phyloP scores from a whole-genome alignment of 2,113 vertebrate genomes.

The Anas platyrhynchos region DNA sequence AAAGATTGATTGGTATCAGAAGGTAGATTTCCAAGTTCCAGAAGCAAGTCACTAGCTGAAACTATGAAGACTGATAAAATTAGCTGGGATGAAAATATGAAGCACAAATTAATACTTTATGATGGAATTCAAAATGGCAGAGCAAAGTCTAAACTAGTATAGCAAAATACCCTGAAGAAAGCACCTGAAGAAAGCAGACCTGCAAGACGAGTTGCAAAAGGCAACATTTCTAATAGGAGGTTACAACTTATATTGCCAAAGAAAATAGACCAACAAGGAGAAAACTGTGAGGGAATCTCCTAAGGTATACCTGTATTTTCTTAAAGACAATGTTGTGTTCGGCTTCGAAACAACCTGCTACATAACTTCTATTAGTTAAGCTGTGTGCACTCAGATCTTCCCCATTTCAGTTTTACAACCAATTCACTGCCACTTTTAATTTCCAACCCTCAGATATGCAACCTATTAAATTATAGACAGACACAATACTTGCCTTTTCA shows the following conservation, averaged over 20 bases:
- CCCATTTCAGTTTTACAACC: background rate
- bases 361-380: background rate
- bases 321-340: background rate
- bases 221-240: background rate
- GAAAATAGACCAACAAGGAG: background rate
- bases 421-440: background rate
- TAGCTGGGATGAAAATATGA: background rate
- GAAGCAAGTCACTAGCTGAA: background rate
- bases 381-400: background rate
- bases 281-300: background rate
- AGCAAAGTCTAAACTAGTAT: background rate
- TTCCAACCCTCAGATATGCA: background rate
- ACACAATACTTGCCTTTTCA: background rate
- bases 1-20: background rate
- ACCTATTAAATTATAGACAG: background rate
- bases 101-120: background rate
- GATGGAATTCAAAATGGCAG: background rate
- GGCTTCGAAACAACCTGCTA: background rate
- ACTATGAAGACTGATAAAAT: background rate
- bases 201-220: background rate
- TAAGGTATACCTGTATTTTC: background rate
- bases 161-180: background rate
- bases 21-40: background rate
- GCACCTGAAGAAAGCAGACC: fast-evolving
- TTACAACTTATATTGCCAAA: background rate